phyloP scores from a whole-genome alignment of 2,888 invertebrate genomes.

The Gari tellinella region DNA sequence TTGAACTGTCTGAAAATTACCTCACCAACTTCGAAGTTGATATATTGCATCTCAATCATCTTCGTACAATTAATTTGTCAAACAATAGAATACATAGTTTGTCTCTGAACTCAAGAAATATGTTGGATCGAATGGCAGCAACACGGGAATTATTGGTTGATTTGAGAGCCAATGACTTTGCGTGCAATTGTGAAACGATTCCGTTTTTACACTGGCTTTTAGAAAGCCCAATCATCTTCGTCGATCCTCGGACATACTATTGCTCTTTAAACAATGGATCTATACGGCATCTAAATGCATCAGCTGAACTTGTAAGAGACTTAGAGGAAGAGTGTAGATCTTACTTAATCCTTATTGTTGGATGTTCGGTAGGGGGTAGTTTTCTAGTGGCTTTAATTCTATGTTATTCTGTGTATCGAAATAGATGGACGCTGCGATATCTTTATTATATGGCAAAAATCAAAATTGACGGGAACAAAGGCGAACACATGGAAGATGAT shows the following conservation, averaged over 20 bases:
- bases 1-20: constrained; percentile 41
- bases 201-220: constrained; percentile 43
- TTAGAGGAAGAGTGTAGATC: constrained; percentile 41
- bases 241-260: constrained; percentile 29
- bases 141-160: constrained; percentile 13
- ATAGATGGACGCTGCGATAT: constrained; percentile 51
- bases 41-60: constrained; percentile 4
- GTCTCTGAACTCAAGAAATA: not conserved
- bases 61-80: constrained; percentile 31
- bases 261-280: constrained; percentile 34
- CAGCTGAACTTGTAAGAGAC: constrained; percentile 4
- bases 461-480: constrained; percentile 23
- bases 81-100: constrained; percentile 37
- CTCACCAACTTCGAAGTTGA: constrained; percentile 26
- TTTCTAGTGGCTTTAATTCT: constrained; percentile 25
- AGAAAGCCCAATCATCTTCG: constrained; percentile 13
- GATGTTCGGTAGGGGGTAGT: constrained; percentile 13
- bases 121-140: constrained; percentile 15
- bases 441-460: constrained; percentile 55
- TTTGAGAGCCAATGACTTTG: constrained; percentile 29
- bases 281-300: constrained; percentile 19
- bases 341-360: constrained; percentile 26
- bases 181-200: constrained; percentile 45
- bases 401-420: constrained; percentile 24
- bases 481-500: constrained; percentile 18